Evolutionary conservation across 23 tunicate species (phyloP).

Genomic region (Trididemnum miniatum): DNA sequence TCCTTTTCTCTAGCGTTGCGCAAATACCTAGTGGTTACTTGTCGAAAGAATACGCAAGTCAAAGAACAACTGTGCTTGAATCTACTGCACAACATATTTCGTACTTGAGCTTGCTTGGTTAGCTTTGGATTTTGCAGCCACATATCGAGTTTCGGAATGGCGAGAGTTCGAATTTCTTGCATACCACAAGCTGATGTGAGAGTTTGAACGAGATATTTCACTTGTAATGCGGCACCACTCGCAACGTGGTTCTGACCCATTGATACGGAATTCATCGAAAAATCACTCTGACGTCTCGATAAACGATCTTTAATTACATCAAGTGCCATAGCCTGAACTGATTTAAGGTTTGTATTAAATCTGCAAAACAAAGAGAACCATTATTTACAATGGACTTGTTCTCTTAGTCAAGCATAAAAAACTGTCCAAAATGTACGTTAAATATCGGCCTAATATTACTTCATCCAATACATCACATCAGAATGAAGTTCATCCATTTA

Average conservation of each 20-base stretch:
- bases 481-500: too few relatives aligned
- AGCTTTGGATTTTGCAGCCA: constrained; percentile 87
- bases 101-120: constrained; percentile 61
- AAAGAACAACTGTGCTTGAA: too few relatives aligned
- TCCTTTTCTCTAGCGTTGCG: too few relatives aligned
- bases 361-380: too few relatives aligned
- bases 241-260: constrained; percentile 27
- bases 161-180: constrained; percentile 58
- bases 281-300: constrained; percentile 54
- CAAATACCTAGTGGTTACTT: too few relatives aligned
- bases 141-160: constrained; percentile 77
- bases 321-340: constrained; percentile 44
- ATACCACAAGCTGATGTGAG: constrained; percentile 66
- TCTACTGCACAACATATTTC: too few relatives aligned
- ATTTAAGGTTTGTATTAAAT: constrained; percentile 22
- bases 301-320: constrained; percentile 71
- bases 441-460: too few relatives aligned
- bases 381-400: too few relatives aligned
- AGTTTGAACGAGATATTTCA: constrained; percentile 54
- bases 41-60: too few relatives aligned
- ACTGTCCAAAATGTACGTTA: too few relatives aligned
- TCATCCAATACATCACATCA: too few relatives aligned
- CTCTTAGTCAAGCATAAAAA: too few relatives aligned
- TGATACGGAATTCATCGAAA: constrained; percentile 32
- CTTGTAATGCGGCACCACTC: constrained; percentile 39